These are phyloP conservation scores for Girardinus metallicus DNA, from an alignment of 2,797 vertebrate genomes.

Conservation along the genomic window DNA sequence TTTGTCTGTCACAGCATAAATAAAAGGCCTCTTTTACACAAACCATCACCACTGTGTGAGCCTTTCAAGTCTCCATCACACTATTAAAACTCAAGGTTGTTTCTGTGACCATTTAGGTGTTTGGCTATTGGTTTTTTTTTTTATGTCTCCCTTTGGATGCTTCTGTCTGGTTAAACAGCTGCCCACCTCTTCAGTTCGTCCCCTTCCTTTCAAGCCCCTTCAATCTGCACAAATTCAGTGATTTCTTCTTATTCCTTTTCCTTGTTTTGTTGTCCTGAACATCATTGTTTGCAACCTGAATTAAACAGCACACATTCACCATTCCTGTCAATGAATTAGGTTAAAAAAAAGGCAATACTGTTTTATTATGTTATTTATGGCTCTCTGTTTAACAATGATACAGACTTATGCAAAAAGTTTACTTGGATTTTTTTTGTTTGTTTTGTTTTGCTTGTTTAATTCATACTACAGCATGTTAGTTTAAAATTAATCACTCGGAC, in stretches of 20 bases:
- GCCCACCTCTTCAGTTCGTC: slow-evolving; percentile 38
- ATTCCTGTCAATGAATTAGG: not conserved
- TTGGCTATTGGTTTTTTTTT: slow-evolving; percentile 39
- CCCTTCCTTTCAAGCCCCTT: slow-evolving; percentile 29
- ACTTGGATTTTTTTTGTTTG: not conserved
- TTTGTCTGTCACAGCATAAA: slow-evolving; percentile 71
- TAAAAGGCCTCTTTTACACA: slow-evolving; percentile 58
- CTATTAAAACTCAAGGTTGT: slow-evolving; percentile 63
- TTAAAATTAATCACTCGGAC: not conserved
- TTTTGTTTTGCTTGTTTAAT: not conserved
- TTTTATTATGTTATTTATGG: not conserved
- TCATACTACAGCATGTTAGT: not conserved
- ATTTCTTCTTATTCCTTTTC: slow-evolving; percentile 1
- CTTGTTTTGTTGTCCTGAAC: not conserved
- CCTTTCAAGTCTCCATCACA: slow-evolving; percentile 55
- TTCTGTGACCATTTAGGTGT: slow-evolving; percentile 25
- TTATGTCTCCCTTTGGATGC: slow-evolving; percentile 42
- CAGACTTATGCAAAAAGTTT: not conserved
- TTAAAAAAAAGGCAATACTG: not conserved
- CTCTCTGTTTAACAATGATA: not conserved
- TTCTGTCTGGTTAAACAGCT: slow-evolving; percentile 50
- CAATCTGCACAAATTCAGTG: slow-evolving; percentile 8
- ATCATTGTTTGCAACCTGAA: not conserved
- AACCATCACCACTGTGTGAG: slow-evolving; percentile 41
- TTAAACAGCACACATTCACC: not conserved